Conservation (phyloP, 1,140 invertebrate species). For the Atta cephalotes region DNA sequence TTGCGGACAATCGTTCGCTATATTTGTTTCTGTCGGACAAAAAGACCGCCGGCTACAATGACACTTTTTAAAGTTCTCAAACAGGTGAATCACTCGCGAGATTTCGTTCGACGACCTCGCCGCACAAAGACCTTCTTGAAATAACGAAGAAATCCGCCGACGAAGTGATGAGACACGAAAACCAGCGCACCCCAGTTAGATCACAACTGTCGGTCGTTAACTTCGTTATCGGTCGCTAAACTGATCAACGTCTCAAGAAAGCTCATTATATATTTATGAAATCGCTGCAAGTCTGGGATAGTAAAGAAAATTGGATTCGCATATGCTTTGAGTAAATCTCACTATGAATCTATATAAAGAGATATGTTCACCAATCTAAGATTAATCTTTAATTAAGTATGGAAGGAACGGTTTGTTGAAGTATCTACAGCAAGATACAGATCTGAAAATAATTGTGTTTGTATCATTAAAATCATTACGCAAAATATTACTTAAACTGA, state of each 20-base stretch:
- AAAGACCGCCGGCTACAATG: background rate
- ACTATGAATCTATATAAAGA: background rate
- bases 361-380: background rate
- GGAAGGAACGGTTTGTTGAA: too few species aligned
- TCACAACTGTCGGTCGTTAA: constrained; percentile 60
- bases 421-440: too few species aligned
- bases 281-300: background rate
- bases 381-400: background rate
- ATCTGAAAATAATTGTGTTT: too few species aligned
- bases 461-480: too few species aligned
- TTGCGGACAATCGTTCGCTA: constrained; percentile 20
- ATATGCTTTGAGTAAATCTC: background rate
- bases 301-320: background rate
- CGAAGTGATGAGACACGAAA: constrained; percentile 33
- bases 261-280: constrained; percentile 2
- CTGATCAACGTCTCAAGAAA: constrained; percentile 2
- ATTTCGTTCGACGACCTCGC: constrained; percentile 42
- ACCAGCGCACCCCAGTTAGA: constrained; percentile 55
- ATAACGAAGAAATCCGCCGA: constrained; percentile 36
- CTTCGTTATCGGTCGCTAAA: constrained; percentile 72
- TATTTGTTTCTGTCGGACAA: constrained; percentile 2
- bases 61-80: constrained; percentile 23
- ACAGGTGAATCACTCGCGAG: constrained; percentile 51
- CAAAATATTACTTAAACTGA: too few species aligned
- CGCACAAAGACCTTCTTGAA: constrained; percentile 17